Evolutionary conservation across 2,797 vertebrate species (phyloP).

Genomic region (Okamejei kenojei): DNA sequence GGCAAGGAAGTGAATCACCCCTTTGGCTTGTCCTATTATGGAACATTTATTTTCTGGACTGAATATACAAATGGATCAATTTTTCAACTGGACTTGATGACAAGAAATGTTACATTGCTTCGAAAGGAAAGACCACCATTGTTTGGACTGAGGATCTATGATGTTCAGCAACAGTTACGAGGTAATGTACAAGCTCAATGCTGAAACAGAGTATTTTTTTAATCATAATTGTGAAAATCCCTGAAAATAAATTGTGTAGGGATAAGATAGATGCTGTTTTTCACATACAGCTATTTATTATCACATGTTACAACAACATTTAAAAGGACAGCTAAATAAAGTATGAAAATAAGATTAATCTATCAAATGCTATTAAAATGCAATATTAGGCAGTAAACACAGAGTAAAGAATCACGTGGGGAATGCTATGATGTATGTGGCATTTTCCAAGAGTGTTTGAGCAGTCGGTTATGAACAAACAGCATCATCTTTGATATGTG

Average conservation of each 20-base stretch:
- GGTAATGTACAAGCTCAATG: neutral
- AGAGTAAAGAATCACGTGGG: slow-evolving; percentile 21
- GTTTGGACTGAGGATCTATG: slow-evolving; percentile 88
- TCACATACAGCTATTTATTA: slow-evolving; percentile 23
- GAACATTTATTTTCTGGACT: slow-evolving; percentile 90
- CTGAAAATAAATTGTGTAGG: neutral
- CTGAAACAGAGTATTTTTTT: neutral
- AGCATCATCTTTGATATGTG: neutral
- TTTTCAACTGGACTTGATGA: slow-evolving; percentile 83
- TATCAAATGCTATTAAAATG: slow-evolving; percentile 39
- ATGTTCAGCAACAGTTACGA: slow-evolving; percentile 64
- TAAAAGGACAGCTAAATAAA: slow-evolving; percentile 30
- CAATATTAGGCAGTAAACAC: neutral
- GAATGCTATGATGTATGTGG: slow-evolving; percentile 1
- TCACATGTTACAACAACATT: slow-evolving; percentile 25
- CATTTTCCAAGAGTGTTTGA: neutral
- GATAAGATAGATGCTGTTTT: neutral
- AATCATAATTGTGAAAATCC: neutral
- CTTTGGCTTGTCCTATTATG: slow-evolving; percentile 89
- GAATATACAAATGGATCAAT: slow-evolving; percentile 98
- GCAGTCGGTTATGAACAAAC: neutral
- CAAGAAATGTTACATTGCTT: slow-evolving; percentile 75
- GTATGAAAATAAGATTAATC: slow-evolving; percentile 36
- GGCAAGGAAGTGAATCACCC: slow-evolving; percentile 95
- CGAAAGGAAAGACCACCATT: slow-evolving; percentile 86